Percentiles rank a stretch among this genome's conserved stretches.
Conservation (phyloP, 2,113 vertebrate species). For the Sapayoa aenigma region DNA sequence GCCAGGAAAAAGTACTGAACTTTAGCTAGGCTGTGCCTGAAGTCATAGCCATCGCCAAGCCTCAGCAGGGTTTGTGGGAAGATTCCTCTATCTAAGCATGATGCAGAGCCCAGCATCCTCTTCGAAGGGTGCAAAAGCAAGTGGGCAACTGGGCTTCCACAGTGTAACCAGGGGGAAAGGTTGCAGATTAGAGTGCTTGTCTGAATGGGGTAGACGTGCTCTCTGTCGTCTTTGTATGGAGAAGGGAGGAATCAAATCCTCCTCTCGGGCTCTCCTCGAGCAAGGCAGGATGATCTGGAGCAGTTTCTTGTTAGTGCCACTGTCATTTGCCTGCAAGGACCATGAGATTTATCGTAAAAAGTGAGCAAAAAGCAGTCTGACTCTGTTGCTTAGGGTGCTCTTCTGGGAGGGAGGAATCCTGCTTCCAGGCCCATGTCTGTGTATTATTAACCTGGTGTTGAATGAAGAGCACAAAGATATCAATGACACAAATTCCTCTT, state of each 20-base stretch:
- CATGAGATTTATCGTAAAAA: not conserved
- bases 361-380: not conserved
- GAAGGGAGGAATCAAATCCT: not conserved
- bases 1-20: slow-evolving; percentile 5
- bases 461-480: not conserved
- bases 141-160: not conserved
- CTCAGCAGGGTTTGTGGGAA: slow-evolving; percentile 10
- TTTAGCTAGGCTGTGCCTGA: not conserved
- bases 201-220: not conserved
- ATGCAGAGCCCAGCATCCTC: not conserved
- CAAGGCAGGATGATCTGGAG: not conserved
- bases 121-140: not conserved
- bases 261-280: not conserved
- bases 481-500: not conserved
- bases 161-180: not conserved
- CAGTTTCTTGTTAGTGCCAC: not conserved
- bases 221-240: not conserved
- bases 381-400: not conserved
- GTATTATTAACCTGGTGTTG: slow-evolving; percentile 14
- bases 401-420: not conserved
- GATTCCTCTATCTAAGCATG: not conserved
- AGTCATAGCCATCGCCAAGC: not conserved
- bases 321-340: not conserved
- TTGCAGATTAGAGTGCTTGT: not conserved
- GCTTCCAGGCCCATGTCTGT: not conserved